Evolutionary conservation across 2,113 vertebrate genomes (phyloP), one percentile per base, ranked within the genome.

Genomic region (Jaculus jaculus): DNA sequence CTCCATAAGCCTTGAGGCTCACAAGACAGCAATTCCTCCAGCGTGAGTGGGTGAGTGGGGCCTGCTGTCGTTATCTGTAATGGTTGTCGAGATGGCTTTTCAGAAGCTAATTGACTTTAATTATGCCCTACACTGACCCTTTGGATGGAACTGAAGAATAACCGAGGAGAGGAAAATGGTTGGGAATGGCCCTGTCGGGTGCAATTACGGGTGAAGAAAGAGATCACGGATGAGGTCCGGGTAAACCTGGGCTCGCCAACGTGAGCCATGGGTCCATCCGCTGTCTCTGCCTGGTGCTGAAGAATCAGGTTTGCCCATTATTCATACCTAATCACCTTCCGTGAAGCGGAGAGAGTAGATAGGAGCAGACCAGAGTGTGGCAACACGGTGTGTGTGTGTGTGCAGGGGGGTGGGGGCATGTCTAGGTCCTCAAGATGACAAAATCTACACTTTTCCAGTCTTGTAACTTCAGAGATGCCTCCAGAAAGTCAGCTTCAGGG

Each of bases 61-160:
- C 39, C 79, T 61, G 39, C 77, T 77, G 13, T 86, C 51, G 54
- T 72, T 96, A 89, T 72, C 92, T 63, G 16, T 87, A 84, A 95
- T 84, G 20, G 12, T 37, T 61, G 23, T 66, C 81, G 54, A 39
- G 85, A 87, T 84, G 81, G 88, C 58, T 80, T 94, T 91, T 87
- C 77, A 69, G 58, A 93, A 94, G 80, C 81, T 92, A 91, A 93
- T 87, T 84, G 92, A 93, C 90, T 94, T 84, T 90, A 93, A 96
- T 93, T 93, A 87, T 87, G 58, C 81, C 95, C 92, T 84, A 61
- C 93, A 34, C 92, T 92, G 92, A 95, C 94, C 95, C 63, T 95
- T 88, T 77, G 72, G 61, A 87, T 84, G n/a, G 72, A 89, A 42
- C 69, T 74, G 66, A 89, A 92, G 75, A 71, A 89, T 89, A 66